A percentile compares a stretch with the other conserved stretches of the same genome.
These are phyloP conservation scores for Crotalus helleri DNA, from an alignment of 2,113 vertebrate genomes.

Conservation along the genomic window DNA sequence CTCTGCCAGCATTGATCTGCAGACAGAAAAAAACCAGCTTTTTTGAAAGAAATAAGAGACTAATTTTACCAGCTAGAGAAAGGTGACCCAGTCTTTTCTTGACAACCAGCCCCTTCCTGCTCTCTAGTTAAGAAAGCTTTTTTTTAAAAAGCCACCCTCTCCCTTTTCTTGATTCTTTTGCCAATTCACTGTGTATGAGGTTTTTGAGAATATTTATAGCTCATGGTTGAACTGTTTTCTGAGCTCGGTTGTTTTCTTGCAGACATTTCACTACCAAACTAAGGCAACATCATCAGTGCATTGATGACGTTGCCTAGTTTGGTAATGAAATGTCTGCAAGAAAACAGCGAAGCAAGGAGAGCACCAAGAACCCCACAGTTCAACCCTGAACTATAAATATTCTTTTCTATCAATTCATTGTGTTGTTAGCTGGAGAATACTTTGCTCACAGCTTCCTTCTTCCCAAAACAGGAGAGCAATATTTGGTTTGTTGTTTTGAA, in stretches of 20 bases:
- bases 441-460: neutral
- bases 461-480: neutral
- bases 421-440: neutral
- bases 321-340: neutral
- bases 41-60: neutral
- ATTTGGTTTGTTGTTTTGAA: neutral
- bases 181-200: neutral
- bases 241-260: neutral
- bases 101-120: neutral
- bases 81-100: neutral
- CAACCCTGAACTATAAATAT: neutral
- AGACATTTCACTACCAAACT: neutral
- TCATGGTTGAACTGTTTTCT: neutral
- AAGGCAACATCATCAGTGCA: neutral
- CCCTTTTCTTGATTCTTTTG: neutral
- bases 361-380: neutral
- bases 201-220: neutral
- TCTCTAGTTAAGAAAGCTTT: no score
- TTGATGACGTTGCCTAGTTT: neutral
- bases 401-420: neutral
- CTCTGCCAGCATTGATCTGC: neutral
- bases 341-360: neutral
- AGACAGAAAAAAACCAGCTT: neutral
- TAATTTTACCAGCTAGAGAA: neutral
- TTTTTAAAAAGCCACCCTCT: neutral